Evolutionary conservation across 2,888 invertebrate species (phyloP), one percentile per base, ranked within the genome.

Genomic region (Tipula confusa): DNA sequence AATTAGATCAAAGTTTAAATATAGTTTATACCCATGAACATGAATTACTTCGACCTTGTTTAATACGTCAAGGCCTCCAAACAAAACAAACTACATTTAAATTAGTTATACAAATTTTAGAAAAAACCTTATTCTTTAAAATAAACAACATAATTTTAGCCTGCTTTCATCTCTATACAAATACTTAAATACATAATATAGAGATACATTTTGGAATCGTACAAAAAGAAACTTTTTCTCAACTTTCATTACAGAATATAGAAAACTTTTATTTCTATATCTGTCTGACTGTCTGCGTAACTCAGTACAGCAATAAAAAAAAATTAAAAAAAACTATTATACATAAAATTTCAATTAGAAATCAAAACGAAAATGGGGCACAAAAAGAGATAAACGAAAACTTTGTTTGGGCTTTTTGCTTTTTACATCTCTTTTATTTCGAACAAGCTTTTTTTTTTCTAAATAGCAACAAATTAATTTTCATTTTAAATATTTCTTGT

Each of bases 291-390:
- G 64, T 11, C 64, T 64, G 24, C 9, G 24, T 64, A 64, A 64
- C 24, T 64, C 64, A 13, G 24, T 24, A 64, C 64, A 24, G 11
- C n/a, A n/a, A n/a, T 64, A 9, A 24, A 64, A 4, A 64, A 24
- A 9, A 64, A 64, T 24, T n/a, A n/a, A 64, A 64, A 64, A 64
- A 18, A 38, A 38, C 38, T 24, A 64, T 24, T n/a, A n/a, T 64
- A 64, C 64, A 64, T 64, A 64, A 64, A 64, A 64, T 64, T 64
- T 64, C 64, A 64, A 64, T 64, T 64, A 64, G 64, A 64, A 64
- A 64, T 64, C 64, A 64, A 64, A 64, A 64, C 64, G 24, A 24
- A 64, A 64, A 64, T 64, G 24, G 64, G 64, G 64, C 24, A 13
- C 9, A 38, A 38, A 64, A 64, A 18, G 15, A n/a, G 1, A 38